These are phyloP conservation scores for Ranitomeya imitator DNA, from an alignment of 2,113 vertebrate species.

Conservation along the genomic window DNA sequence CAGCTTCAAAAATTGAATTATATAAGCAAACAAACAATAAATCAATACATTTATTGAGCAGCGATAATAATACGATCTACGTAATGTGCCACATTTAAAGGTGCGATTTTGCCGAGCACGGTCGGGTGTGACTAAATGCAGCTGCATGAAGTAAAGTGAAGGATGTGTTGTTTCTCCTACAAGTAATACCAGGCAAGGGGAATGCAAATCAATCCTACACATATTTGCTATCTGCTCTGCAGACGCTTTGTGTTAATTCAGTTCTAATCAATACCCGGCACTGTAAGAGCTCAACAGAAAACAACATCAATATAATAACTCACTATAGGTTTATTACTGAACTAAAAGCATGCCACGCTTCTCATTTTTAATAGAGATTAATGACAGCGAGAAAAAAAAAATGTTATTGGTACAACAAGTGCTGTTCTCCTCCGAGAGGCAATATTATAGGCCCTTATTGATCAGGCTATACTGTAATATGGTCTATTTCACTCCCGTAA, in stretches of 20 bases:
- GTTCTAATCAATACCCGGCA: constrained; percentile 74
- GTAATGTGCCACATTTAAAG: constrained; percentile 30
- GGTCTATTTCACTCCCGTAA: constrained; percentile 24
- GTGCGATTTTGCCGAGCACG: constrained; percentile 16
- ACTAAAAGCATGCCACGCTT: constrained; percentile 62
- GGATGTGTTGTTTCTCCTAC: constrained; percentile 42
- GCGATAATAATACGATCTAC: constrained; percentile 44
- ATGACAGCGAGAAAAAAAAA: constrained; percentile 50
- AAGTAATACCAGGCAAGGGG: constrained; percentile 63
- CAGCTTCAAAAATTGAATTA: constrained; percentile 60
- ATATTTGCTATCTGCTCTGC: constrained; percentile 79
- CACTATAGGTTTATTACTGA: constrained; percentile 62
- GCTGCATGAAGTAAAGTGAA: constrained; percentile 28
- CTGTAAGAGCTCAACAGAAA: constrained; percentile 62
- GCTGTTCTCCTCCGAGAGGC: constrained; percentile 51
- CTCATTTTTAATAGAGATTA: constrained; percentile 60
- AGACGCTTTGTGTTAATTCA: constrained; percentile 76
- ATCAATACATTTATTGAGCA: constrained; percentile 59
- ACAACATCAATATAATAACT: constrained; percentile 64
- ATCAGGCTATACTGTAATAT: constrained; percentile 35
- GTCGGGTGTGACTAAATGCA: not conserved
- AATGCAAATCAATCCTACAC: constrained; percentile 77
- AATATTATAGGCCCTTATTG: constrained; percentile 52
- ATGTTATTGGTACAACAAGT: constrained; percentile 55
- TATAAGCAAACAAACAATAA: constrained; percentile 60